Conservation (phyloP, 2,113 vertebrate species). For the Urocitellus parryii region DNA sequence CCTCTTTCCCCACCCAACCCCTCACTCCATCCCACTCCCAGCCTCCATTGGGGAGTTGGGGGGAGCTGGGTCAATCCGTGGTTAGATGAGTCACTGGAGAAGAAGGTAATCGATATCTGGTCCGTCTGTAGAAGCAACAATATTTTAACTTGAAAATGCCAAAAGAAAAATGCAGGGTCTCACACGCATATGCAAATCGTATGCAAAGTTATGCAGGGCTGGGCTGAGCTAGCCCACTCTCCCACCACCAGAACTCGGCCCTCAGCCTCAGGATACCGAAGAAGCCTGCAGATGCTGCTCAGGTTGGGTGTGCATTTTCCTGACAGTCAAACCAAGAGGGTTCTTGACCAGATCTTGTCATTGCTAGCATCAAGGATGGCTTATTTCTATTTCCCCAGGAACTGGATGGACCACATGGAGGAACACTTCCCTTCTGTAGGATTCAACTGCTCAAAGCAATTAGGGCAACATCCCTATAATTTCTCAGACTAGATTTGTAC, state of each 20-base stretch:
- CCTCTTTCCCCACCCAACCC: background rate
- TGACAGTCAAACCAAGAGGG: background rate
- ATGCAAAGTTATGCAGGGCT: constrained; percentile 41
- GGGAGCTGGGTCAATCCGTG: background rate
- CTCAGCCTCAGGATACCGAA: background rate
- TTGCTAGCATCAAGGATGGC: background rate
- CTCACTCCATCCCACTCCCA: background rate
- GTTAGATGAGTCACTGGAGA: constrained; percentile 16
- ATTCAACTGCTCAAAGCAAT: background rate
- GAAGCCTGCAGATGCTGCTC: background rate
- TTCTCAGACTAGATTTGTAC: background rate
- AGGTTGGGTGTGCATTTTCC: background rate
- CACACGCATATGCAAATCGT: constrained; percentile 23
- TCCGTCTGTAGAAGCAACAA: constrained; percentile 16
- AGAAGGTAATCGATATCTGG: constrained; percentile 24
- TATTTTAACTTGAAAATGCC: constrained; percentile 55
- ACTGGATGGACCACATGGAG: background rate
- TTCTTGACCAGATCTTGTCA: background rate
- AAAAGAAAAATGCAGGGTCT: background rate
- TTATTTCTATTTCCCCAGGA: background rate
- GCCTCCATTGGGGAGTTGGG: background rate
- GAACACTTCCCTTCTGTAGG: background rate
- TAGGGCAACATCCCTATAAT: background rate
- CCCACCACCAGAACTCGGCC: background rate
- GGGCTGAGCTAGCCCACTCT: background rate